Percentiles rank a stretch among this genome's conserved stretches.
These are phyloP conservation scores for Ispidina picta DNA, from an alignment of 2,797 vertebrate genomes.

Conservation along the genomic window DNA sequence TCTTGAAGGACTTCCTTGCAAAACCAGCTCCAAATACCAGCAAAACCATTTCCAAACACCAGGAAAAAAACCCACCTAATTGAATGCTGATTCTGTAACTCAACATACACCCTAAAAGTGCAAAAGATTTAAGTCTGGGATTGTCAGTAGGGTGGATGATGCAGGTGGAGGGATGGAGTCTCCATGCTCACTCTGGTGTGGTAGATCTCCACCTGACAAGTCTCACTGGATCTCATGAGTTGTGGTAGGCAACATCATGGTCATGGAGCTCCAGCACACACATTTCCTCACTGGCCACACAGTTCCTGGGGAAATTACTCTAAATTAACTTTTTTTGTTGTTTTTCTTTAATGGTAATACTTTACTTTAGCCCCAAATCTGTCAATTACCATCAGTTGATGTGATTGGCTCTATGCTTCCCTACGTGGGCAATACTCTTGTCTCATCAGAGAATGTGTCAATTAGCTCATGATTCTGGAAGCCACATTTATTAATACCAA, in stretches of 20 bases:
- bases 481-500: neutral
- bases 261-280: neutral
- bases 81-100: neutral
- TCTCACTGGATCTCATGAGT: neutral
- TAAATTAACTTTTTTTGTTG: neutral
- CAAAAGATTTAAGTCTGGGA: neutral
- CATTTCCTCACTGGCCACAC: neutral
- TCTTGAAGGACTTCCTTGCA: neutral
- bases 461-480: conserved; percentile 1
- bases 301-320: neutral
- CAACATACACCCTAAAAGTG: neutral
- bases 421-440: neutral
- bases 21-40: neutral
- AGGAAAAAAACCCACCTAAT: neutral
- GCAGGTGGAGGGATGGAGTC: neutral
- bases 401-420: neutral
- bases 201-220: fast-evolving
- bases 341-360: neutral
- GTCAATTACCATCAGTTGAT: no score
- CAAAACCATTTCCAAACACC: neutral
- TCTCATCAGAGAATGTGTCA: neutral
- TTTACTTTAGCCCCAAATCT: neutral
- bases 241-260: neutral
- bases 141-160: neutral
- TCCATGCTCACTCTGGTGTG: fast-evolving